Base-by-base conservation (phyloP, 2,113 vertebrate genomes). In the Lycaon pictus region DNA sequence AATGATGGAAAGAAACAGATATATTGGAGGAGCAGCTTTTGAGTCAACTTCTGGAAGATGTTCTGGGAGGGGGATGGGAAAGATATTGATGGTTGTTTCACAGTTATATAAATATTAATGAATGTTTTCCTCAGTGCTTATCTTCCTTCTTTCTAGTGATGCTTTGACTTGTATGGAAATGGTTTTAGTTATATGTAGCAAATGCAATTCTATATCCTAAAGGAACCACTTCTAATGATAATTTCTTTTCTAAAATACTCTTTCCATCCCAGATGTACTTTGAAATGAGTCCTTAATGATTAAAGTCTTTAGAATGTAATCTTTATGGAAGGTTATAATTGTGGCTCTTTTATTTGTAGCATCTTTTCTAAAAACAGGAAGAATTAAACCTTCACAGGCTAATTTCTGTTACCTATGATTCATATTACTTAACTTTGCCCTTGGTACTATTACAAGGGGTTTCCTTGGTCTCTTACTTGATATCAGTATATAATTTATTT, bases 271-370 rank as follows among this genome's bases (percentile, higher is more conserved):
- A 90, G 25, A 80, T 96, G 97, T 96, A 97, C 96, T 96, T 94
- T 95, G 77, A 97, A 98, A 97, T 79, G 87, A 95, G 32, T 96
- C 74, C 95, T 96, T 96, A 98, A 97, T 98, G 97, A 96, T 97
- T 98, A 94, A 98, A 97, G 62, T 88, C 91, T 91, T 97, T 89
- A 17, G 17, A 95, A 88, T 72, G 79, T 95, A 94, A 83, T 96
- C 65, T 96, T 96, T 98, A 95, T 92, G 22, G 69, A 94, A 88
- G 92, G 3, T 53, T 98, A 56, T 97, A 98, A 96, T 98, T 97
- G 93, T 43, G 96, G 2, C 19, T 95, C 65, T 51, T 17, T 98
- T 96, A 94, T 96, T 90, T 97, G 84, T 88, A 51, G 17, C 51
- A 83, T 95, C 32, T 58, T 67, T 96, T 88, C 32, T 88, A 76